Evolutionary conservation across 2,113 vertebrate species (phyloP).

Genomic region (Budorcas taxicolor): DNA sequence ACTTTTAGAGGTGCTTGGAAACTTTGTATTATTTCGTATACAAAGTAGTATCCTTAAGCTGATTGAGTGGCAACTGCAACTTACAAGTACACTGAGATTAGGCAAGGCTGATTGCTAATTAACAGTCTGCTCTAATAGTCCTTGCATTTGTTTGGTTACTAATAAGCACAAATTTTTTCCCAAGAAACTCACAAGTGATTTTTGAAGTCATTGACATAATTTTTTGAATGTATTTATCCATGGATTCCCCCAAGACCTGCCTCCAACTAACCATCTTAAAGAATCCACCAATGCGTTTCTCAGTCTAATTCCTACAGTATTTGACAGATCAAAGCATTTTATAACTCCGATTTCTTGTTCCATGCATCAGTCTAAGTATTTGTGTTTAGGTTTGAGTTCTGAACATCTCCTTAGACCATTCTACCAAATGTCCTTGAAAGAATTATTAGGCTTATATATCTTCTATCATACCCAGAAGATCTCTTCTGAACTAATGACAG

Average conservation of each 20-base stretch:
- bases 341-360: conserved; percentile 20
- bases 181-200: background rate
- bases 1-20: conserved; percentile 30
- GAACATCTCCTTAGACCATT: background rate
- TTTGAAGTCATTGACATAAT: background rate
- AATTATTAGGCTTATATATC: background rate
- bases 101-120: background rate
- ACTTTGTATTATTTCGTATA: conserved; percentile 25
- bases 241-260: background rate
- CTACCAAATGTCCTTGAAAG: background rate
- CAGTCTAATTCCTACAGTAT: background rate
- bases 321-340: background rate
- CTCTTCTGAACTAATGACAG: background rate
- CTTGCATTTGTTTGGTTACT: conserved; percentile 28
- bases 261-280: background rate
- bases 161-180: background rate
- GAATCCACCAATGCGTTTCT: background rate
- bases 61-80: background rate
- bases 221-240: background rate
- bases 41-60: conserved; percentile 22
- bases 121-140: background rate
- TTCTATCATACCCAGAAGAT: background rate
- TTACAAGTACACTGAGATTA: background rate
- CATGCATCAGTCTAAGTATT: background rate
- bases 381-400: background rate